phyloP scores from a whole-genome alignment of 2,797 vertebrate species.

The Sciurus vulgaris region DNA sequence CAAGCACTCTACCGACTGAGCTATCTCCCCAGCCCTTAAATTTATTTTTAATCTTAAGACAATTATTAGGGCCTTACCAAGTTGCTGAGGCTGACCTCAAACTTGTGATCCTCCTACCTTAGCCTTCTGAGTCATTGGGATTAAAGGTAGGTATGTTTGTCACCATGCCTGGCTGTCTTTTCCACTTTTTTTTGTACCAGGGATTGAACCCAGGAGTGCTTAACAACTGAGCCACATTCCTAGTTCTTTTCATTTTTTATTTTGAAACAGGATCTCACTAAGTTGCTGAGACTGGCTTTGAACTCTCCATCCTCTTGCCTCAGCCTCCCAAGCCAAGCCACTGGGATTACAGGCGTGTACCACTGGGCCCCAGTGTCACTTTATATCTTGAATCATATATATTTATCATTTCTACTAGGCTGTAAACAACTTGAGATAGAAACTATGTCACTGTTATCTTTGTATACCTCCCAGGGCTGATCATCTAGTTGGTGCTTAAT shows the following conservation, averaged over 20 bases:
- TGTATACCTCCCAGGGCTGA: neutral
- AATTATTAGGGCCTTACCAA: no score
- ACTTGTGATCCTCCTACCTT: no score
- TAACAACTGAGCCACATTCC: no score
- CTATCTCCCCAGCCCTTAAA: no score
- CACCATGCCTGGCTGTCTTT: neutral
- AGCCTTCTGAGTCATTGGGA: no score
- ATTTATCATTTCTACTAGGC: conserved; percentile 47
- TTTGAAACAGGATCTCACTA: no score
- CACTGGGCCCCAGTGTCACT: neutral
- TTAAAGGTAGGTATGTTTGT: no score
- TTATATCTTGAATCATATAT: conserved; percentile 6
- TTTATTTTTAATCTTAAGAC: neutral
- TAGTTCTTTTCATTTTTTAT: no score
- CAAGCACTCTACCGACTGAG: no score
- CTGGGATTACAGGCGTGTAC: neutral
- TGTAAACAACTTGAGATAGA: neutral
- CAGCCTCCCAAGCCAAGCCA: neutral
- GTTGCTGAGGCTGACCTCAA: no score
- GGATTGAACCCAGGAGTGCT: no score
- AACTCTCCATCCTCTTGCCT: neutral
- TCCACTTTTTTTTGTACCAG: no score
- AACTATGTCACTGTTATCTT: neutral
- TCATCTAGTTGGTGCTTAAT: conserved; percentile 27
- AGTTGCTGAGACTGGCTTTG: neutral